These are phyloP conservation scores for Apogon talboti DNA, from an alignment of 2,797 vertebrate species.

Conservation along the genomic window DNA sequence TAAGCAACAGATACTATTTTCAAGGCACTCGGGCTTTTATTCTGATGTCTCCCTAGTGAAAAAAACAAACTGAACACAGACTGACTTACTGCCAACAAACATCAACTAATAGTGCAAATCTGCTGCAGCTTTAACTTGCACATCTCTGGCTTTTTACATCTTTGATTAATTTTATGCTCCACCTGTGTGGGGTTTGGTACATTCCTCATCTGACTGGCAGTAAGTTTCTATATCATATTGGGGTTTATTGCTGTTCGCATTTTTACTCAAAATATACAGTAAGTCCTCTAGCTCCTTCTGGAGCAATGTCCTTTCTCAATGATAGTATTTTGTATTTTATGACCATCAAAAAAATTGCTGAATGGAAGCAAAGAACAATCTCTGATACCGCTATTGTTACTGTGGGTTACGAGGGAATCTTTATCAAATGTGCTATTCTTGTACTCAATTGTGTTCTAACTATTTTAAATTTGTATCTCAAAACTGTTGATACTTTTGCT, in stretches of 20 bases:
- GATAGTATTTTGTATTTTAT: slow-evolving; percentile 80
- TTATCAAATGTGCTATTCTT: slow-evolving; percentile 85
- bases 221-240: slow-evolving; percentile 54
- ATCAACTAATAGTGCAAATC: slow-evolving; percentile 36
- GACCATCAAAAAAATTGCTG: slow-evolving; percentile 62
- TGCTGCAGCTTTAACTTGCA: slow-evolving; percentile 36
- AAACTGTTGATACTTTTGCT: slow-evolving; percentile 84
- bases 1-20: slow-evolving; percentile 24
- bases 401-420: slow-evolving; percentile 78
- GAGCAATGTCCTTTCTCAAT: slow-evolving; percentile 60
- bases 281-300: slow-evolving; percentile 41
- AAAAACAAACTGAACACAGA: slow-evolving; percentile 33
- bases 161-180: slow-evolving; percentile 43
- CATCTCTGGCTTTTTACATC: slow-evolving; percentile 42
- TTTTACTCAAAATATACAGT: slow-evolving; percentile 65
- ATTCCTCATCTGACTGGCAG: slow-evolving; percentile 57
- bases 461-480: slow-evolving; percentile 83
- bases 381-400: slow-evolving; percentile 67
- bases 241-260: slow-evolving; percentile 61
- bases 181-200: slow-evolving; percentile 35
- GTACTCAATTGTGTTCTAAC: slow-evolving; percentile 84
- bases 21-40: slow-evolving; percentile 37
- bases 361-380: slow-evolving; percentile 80
- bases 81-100: slow-evolving; percentile 56
- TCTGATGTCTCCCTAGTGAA: slow-evolving; percentile 27